Conservation (phyloP, 2,888 invertebrate species). For the Trichopria drosophilae region DNA sequence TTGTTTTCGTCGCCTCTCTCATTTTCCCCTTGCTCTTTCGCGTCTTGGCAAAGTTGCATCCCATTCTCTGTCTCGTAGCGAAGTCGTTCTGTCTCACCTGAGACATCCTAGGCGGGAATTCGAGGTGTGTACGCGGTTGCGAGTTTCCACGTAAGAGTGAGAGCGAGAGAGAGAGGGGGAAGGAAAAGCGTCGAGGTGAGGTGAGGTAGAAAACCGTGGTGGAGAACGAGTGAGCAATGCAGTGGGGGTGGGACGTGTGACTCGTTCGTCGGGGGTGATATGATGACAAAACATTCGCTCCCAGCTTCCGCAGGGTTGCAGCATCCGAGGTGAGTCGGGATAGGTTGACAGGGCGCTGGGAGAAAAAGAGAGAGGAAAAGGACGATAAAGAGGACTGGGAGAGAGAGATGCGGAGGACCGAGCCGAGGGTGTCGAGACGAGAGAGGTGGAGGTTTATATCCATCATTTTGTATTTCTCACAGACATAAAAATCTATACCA, state of each 20-base stretch:
- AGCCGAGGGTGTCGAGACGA: conserved; percentile 27
- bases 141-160: conserved; percentile 39
- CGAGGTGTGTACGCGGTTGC: conserved; percentile 51
- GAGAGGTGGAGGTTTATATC: conserved; percentile 49
- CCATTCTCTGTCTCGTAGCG: too few relatives aligned
- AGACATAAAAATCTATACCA: conserved; percentile 58
- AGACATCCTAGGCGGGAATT: conserved; percentile 48
- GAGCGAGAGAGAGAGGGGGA: conserved; percentile 35
- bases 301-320: conserved; percentile 51
- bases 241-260: conserved; percentile 34
- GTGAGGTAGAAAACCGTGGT: conserved; percentile 34
- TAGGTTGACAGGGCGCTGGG: conserved; percentile 22
- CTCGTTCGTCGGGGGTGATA: too few relatives aligned
- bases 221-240: conserved; percentile 33
- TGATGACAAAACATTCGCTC: conserved; percentile 57
- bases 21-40: too few relatives aligned
- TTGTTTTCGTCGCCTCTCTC: too few relatives aligned
- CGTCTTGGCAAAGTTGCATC: too few relatives aligned
- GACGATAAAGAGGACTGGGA: conserved; percentile 38
- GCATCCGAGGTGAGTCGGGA: conserved; percentile 23
- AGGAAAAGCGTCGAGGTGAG: conserved; percentile 44
- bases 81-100: too few relatives aligned
- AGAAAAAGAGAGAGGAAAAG: conserved; percentile 26
- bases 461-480: conserved; percentile 57
- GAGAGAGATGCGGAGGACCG: conserved; percentile 35